Evolutionary conservation across 2,888 invertebrate genomes (phyloP).

Genomic region (Caenorhabditis zanzibari): DNA sequence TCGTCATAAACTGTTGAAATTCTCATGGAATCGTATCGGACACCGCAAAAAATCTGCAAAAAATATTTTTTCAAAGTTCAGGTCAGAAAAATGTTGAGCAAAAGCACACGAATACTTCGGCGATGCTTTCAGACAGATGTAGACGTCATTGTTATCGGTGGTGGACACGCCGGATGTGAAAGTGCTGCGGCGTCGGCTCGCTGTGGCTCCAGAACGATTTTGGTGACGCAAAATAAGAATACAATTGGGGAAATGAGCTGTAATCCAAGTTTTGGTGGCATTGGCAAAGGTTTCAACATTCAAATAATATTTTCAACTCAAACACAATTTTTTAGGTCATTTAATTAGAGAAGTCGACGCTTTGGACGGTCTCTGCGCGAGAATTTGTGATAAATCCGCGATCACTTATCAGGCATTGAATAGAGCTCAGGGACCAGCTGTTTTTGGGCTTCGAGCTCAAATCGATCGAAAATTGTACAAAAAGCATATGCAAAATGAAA

Average conservation of each 20-base stretch:
- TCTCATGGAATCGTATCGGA: background rate
- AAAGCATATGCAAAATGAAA: slow-evolving; percentile 87
- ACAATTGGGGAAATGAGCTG: slow-evolving; percentile 93
- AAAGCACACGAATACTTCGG: slow-evolving; percentile 40
- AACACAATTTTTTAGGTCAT: slow-evolving; percentile 66
- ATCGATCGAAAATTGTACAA: slow-evolving; percentile 92
- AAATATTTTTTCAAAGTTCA: no score
- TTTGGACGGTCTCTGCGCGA: slow-evolving; percentile 90
- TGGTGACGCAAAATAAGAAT: slow-evolving; percentile 91
- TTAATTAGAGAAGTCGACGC: slow-evolving; percentile 89
- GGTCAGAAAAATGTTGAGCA: slow-evolving; percentile 31
- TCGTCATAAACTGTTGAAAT: background rate
- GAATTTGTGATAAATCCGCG: slow-evolving; percentile 88
- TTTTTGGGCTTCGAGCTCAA: slow-evolving; percentile 93
- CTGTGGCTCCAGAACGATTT: slow-evolving; percentile 89
- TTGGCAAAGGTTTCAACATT: slow-evolving; percentile 88
- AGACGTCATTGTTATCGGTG: slow-evolving; percentile 83
- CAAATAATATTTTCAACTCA: background rate
- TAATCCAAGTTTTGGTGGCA: slow-evolving; percentile 94
- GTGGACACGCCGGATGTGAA: slow-evolving; percentile 94
- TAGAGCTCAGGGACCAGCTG: slow-evolving; percentile 91
- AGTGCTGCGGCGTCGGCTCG: slow-evolving; percentile 91
- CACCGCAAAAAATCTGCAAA: no score
- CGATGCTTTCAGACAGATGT: slow-evolving; percentile 55
- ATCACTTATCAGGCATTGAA: slow-evolving; percentile 87